Base-by-base conservation (phyloP, 92 coral and sea anemone species). In the Hydrozoanthus gracilis region DNA sequence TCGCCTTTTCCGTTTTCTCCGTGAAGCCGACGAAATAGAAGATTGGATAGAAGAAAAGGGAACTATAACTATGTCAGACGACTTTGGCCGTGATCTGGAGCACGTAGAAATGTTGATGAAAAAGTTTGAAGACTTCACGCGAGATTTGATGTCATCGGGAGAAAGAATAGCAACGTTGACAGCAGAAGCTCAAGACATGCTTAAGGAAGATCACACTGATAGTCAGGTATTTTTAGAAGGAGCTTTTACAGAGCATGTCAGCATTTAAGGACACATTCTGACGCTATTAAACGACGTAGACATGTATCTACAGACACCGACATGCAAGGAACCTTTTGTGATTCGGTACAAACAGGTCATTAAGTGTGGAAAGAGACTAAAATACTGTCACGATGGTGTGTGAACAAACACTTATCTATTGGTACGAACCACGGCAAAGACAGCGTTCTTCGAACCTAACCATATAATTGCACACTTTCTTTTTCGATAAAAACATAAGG, bases 41-140 rank as follows among this genome's bases (percentile, higher is more conserved):
- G 93, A 95, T 77, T 94, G 99, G 99, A 93, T 96, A 79, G 88
- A 91, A 83, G 99, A 96, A 74, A 92, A 89, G 83, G 95, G 93
- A 47, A 82, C 90, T 58, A 90, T 93, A 58, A 98, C 93, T 75
- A 89, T 91, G 13, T 96, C 98, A 45, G 98, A 96, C 51, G 99
- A 96, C 78, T 94, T 91, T 84, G 99, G 99, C 72, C 98, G 95
- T 39, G 99, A 96, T 73, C 92, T 96, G 8, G 99, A 96, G 86
- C 99, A 96, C 84, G 99, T 93, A 87, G 96, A 96, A 80, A 93
- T 92, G 89, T 86, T 96, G 78, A 88, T 96, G 88, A 94, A 88
- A 88, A 96, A 94, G 87, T 96, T 96, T 75, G 99, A 96, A 60
- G 96, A 93, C 52, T 96, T 96, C 89, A 93, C 98, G 58, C 99